These are phyloP conservation scores for Bettongia penicillata DNA, from an alignment of 2,113 vertebrate species.

Conservation along the genomic window DNA sequence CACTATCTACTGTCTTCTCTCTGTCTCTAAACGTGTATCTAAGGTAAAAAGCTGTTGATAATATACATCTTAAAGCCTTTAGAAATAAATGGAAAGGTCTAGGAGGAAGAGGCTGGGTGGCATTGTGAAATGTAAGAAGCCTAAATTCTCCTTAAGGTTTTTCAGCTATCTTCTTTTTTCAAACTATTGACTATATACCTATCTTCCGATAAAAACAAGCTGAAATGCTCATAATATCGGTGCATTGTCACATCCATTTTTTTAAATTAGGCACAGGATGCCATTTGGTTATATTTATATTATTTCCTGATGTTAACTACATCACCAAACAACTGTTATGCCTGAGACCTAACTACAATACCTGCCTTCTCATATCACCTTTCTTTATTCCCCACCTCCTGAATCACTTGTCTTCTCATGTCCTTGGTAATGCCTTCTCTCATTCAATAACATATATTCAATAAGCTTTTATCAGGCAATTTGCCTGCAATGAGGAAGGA, in stretches of 20 bases:
- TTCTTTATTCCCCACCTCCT: not conserved
- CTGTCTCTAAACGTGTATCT: conserved; percentile 4
- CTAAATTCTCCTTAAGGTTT: conserved; percentile 48
- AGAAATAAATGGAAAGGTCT: conserved; percentile 17
- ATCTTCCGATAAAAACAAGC: conserved; percentile 59
- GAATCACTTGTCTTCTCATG: not conserved
- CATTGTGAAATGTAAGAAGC: not conserved
- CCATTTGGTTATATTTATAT: conserved; percentile 44
- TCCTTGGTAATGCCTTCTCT: not conserved
- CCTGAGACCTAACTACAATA: not conserved
- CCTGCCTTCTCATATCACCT: not conserved
- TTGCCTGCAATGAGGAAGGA: too few species aligned
- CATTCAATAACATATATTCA: not conserved
- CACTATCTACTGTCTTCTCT: not conserved
- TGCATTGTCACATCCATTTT: conserved; percentile 42
- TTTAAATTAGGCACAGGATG: conserved; percentile 49
- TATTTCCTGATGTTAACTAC: conserved; percentile 50
- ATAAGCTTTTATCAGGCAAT: too few species aligned
- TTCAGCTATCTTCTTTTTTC: conserved; percentile 32
- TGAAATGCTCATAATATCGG: conserved; percentile 66
- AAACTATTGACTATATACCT: conserved; percentile 44
- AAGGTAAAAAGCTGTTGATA: conserved; percentile 42
- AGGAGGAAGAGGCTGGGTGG: not conserved
- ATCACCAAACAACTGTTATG: conserved; percentile 48
- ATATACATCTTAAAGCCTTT: conserved; percentile 27